A percentile compares a stretch with the other conserved stretches of the same genome.
phyloP scores from a whole-genome alignment of 2,113 vertebrate species.

The rat (Rattus norvegicus) region DNA sequence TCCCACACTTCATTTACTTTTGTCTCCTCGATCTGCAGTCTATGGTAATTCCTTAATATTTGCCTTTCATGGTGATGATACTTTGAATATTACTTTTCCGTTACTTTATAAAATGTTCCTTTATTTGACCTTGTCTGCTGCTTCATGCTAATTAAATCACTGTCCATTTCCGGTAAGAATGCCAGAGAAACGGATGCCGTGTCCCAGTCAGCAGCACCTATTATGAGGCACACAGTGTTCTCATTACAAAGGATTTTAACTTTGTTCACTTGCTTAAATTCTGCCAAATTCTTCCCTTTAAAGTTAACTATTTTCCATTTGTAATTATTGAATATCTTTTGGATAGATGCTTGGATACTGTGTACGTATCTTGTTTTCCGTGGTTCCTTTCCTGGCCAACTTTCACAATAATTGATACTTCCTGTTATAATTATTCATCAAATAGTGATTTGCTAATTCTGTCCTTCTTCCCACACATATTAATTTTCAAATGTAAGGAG shows the following conservation, averaged over 20 bases:
- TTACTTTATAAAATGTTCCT: slow-evolving; percentile 44
- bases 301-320: slow-evolving; percentile 53
- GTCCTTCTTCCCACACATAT: slow-evolving; percentile 31
- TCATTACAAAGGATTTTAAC: slow-evolving; percentile 48
- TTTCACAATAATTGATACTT: slow-evolving; percentile 57
- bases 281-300: slow-evolving; percentile 46
- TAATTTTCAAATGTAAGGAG: slow-evolving; percentile 49
- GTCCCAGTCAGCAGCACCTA: background rate
- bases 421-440: slow-evolving; percentile 54
- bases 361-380: slow-evolving; percentile 41
- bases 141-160: slow-evolving; percentile 45
- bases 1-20: background rate
- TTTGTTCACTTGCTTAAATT: slow-evolving; percentile 51
- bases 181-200: background rate
- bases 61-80: slow-evolving; percentile 10
- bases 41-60: slow-evolving; percentile 11
- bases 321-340: slow-evolving; percentile 50
- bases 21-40: background rate
- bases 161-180: slow-evolving; percentile 56
- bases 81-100: slow-evolving; percentile 26
- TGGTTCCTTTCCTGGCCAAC: slow-evolving; percentile 41
- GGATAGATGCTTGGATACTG: slow-evolving; percentile 18
- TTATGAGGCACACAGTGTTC: slow-evolving; percentile 47
- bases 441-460: slow-evolving; percentile 37
- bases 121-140: slow-evolving; percentile 43